Evolutionary conservation across 2,888 invertebrate genomes (phyloP).

Genomic region (Himalopsyche anomala): DNA sequence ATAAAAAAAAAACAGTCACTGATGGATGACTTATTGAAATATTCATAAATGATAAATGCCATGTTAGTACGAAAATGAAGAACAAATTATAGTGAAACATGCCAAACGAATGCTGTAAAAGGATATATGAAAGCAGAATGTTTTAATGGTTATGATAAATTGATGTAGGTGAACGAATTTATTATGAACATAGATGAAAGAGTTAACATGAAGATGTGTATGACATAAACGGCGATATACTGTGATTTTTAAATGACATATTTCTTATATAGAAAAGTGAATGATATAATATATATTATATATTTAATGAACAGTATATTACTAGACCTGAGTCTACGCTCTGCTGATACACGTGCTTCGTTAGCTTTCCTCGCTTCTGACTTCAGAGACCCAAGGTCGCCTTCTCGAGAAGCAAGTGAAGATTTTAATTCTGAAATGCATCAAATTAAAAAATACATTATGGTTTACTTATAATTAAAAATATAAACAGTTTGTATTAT

Average conservation of each 20-base stretch:
- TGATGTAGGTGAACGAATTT: background rate
- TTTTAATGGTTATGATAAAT: background rate
- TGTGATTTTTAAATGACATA: background rate
- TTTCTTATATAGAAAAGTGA: background rate
- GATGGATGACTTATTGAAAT: too few relatives aligned
- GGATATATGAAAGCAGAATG: background rate
- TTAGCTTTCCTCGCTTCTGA: constrained; percentile 68
- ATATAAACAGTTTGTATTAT: too few relatives aligned
- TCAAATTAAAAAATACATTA: too few relatives aligned
- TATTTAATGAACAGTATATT: background rate
- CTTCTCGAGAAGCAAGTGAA: constrained; percentile 72
- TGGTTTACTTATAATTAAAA: too few relatives aligned
- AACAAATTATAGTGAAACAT: background rate
- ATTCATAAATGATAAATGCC: background rate
- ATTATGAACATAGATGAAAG: background rate
- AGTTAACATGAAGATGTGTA: background rate
- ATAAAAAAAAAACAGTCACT: too few relatives aligned
- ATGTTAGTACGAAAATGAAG: constrained; percentile 22
- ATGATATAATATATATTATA: background rate
- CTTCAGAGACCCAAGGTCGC: constrained; percentile 72
- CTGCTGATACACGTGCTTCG: constrained; percentile 67
- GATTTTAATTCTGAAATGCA: constrained; percentile 71
- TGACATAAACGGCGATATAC: background rate
- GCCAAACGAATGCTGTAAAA: background rate
- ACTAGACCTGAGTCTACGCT: constrained; percentile 66